These are phyloP conservation scores for Chrysolophus pictus DNA, from an alignment of 2,797 vertebrate genomes.

Conservation along the genomic window DNA sequence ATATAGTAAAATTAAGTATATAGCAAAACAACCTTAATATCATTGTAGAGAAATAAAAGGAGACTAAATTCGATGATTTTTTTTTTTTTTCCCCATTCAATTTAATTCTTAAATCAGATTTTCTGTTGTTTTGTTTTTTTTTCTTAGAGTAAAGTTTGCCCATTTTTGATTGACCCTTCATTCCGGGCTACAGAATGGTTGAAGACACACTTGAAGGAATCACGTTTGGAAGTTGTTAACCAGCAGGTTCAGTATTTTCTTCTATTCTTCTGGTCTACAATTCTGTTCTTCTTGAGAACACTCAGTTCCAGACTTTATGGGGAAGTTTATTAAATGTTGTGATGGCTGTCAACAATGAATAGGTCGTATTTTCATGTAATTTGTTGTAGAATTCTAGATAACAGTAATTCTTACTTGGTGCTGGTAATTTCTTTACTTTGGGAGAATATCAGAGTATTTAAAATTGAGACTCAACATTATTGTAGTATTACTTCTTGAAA, in stretches of 20 bases:
- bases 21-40: neutral
- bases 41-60: neutral
- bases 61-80: neutral
- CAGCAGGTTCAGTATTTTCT: conserved; percentile 85
- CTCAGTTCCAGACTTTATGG: neutral
- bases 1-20: neutral
- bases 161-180: conserved; percentile 96
- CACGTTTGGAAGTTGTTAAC: conserved; percentile 91
- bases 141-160: conserved; percentile 90
- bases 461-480: neutral
- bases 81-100: neutral
- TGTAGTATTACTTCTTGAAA: neutral
- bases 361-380: neutral
- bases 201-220: conserved; percentile 89
- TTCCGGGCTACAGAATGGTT: conserved; percentile 96
- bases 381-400: neutral
- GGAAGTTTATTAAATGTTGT: neutral
- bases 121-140: neutral
- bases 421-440: neutral
- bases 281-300: neutral
- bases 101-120: neutral
- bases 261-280: neutral
- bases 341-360: neutral
- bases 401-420: neutral
- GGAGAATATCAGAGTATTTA: neutral